Percentiles rank a stretch among this genome's conserved stretches.
Evolutionary conservation across 2,113 vertebrate species (phyloP).

Genomic region (Melozone crissalis): DNA sequence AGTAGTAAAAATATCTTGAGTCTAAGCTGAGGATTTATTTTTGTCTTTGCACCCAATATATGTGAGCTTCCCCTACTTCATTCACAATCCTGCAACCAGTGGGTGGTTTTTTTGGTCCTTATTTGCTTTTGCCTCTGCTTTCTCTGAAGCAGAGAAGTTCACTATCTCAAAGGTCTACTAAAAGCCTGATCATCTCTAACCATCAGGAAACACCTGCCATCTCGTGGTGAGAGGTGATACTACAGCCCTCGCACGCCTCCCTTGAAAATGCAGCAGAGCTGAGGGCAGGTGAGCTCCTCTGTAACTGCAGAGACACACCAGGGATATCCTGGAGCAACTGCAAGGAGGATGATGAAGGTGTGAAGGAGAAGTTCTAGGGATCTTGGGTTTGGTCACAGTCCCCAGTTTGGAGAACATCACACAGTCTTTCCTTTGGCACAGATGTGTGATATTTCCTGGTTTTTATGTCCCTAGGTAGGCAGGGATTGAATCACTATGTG

Average conservation of each 20-base stretch:
- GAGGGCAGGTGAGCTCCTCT: neutral
- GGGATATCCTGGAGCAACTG: neutral
- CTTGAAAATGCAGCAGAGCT: neutral
- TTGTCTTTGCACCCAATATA: neutral
- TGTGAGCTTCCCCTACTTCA: neutral
- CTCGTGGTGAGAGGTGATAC: neutral
- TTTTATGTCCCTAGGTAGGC: neutral
- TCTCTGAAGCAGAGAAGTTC: neutral
- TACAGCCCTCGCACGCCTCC: neutral
- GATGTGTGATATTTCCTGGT: accelerated
- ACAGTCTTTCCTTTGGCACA: neutral
- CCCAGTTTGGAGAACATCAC: neutral
- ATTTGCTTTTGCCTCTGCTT: neutral
- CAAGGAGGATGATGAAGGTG: neutral
- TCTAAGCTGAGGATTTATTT: neutral
- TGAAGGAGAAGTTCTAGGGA: neutral
- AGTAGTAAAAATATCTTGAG: neutral
- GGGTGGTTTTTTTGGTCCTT: neutral
- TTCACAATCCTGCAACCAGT: neutral
- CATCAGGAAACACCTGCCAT: neutral
- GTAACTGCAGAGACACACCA: neutral
- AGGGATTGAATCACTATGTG: neutral
- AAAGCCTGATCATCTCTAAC: neutral
- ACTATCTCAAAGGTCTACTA: neutral
- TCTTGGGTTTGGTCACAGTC: neutral